These are phyloP conservation scores for Scelioninae gen. 2 DNA, from an alignment of 2,888 invertebrate species.

Conservation along the genomic window DNA sequence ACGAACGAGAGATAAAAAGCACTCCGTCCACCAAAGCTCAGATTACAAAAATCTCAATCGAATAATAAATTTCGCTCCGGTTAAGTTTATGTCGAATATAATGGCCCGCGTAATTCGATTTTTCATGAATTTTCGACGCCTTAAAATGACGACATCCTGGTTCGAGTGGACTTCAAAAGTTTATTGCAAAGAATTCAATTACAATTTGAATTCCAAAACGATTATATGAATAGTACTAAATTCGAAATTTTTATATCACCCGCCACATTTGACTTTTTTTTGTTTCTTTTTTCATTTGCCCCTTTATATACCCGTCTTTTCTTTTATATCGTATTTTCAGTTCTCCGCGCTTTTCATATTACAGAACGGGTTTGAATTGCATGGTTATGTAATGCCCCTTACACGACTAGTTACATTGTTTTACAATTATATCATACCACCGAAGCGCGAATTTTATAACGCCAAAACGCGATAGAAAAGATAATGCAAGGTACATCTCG, in stretches of 20 bases:
- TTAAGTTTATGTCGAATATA: constrained; percentile 30
- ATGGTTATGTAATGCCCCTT: constrained; percentile 15
- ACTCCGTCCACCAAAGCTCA: no score
- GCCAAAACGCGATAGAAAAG: background rate
- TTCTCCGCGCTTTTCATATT: background rate
- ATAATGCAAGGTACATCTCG: background rate
- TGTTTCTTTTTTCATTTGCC: background rate
- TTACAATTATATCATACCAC: constrained; percentile 7
- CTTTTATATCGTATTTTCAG: no score
- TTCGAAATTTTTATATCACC: background rate
- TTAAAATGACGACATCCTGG: constrained; percentile 26
- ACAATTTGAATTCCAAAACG: constrained; percentile 36
- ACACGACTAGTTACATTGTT: constrained; percentile 22
- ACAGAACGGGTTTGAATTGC: no score
- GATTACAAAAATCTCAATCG: constrained; percentile 15
- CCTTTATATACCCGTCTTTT: background rate
- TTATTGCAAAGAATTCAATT: constrained; percentile 44
- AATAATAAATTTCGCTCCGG: constrained; percentile 21
- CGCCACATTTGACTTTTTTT: background rate
- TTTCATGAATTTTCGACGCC: constrained; percentile 44
- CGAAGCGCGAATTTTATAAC: constrained; percentile 1
- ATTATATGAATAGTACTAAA: constrained; percentile 4
- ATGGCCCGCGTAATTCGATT: constrained; percentile 32
- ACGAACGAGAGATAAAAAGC: no score
- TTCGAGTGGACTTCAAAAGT: constrained; percentile 32